Percentiles rank a stretch among this genome's conserved stretches.
Evolutionary conservation across 2,888 invertebrate genomes (phyloP).

Genomic region (Pandemis corylana): DNA sequence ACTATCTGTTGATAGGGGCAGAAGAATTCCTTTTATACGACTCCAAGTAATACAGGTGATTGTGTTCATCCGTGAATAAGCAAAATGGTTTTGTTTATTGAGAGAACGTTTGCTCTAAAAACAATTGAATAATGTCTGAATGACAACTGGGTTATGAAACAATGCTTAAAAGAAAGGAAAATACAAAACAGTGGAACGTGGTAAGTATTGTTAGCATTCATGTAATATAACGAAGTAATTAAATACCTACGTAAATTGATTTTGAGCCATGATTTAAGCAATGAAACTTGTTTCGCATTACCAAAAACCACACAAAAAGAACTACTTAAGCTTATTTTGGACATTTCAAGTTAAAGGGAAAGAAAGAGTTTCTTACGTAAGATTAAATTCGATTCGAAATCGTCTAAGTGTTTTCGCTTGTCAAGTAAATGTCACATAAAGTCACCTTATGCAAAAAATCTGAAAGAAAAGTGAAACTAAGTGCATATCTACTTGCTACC

Average conservation of each 20-base stretch:
- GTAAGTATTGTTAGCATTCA: not conserved
- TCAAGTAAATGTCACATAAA: not conserved
- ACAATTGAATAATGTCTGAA: not conserved
- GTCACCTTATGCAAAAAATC: not conserved
- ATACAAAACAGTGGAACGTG: not conserved
- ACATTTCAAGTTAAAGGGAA: conserved; percentile 8
- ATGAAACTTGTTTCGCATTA: conserved; percentile 14
- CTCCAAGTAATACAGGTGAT: conserved; percentile 3
- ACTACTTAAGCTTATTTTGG: conserved; percentile 2
- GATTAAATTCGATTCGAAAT: conserved; percentile 5
- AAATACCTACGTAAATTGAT: not conserved
- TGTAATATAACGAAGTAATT: no score
- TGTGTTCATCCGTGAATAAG: conserved; percentile 7
- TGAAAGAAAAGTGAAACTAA: not conserved
- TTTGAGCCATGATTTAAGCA: not conserved
- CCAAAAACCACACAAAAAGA: not conserved
- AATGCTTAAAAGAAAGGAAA: not conserved
- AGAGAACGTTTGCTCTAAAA: not conserved
- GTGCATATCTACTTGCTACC: not conserved
- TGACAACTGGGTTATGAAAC: not conserved
- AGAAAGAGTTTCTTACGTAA: conserved; percentile 11
- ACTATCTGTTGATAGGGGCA: not conserved
- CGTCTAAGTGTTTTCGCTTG: not conserved
- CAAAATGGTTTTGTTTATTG: not conserved
- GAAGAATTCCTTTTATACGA: not conserved